Evolutionary conservation across 2,888 invertebrate species (phyloP), one percentile per base, ranked within the genome.

Genomic region (Eulithis prunata): DNA sequence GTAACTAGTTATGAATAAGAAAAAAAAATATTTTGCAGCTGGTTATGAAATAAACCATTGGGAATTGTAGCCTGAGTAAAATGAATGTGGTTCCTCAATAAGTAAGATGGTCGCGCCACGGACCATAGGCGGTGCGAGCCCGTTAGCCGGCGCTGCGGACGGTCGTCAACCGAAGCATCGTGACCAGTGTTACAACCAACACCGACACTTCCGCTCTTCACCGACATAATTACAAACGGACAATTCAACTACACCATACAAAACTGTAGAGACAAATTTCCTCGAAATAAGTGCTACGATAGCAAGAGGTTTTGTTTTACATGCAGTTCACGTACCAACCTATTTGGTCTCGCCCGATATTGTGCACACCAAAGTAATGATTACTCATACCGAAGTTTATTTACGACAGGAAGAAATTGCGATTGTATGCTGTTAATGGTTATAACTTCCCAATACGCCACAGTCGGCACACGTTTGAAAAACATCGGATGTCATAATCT

Each of bases 331-430:
- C 92, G 92, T 91, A 86, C 78, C 87, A 86, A 85, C 88, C 89
- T 90, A 90, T 90, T 91, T 88, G 89, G 88, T 81, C 84, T 84
- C 83, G 81, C 79, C 82, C 83, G 85, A 89, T 88, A 89, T 88
- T 88, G 90, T 87, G 88, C 89, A 86, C 89, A 90, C 88, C 89
- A 49, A 90, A 88, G 89, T 87, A 84, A 87, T 82, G 83, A 90
- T 91, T 91, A 91, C 89, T 90, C 91, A 91, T 90, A 79, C 84
- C 85, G 82, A 89, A 88, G 85, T 86, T 86, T 89, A 90, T 91
- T 89, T 90, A 91, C 84, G 90, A 90, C 92, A 91, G 91, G 91
- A 92, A 90, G 91, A 90, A 90, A 90, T 90, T 89, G 90, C 89
- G 80, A 92, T 91, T 90, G 90, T 91, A 85, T 90, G 87, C 88